A percentile compares a stretch with the other conserved stretches of the same genome.
phyloP scores from a whole-genome alignment of 2,888 invertebrate species.

The Eumacrocentrus americanus region DNA sequence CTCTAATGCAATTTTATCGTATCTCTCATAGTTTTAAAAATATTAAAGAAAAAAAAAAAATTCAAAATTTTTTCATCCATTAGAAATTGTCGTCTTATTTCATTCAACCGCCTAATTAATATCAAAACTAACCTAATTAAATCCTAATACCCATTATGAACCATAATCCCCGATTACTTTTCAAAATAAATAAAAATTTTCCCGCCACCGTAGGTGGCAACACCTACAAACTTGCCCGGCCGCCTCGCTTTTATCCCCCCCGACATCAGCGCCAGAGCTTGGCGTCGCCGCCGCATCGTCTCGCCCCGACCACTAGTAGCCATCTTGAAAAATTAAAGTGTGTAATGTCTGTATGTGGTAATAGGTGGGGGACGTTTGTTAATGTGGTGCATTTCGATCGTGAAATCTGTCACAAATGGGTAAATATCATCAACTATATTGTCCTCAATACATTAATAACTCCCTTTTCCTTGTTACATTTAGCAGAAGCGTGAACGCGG shows the following conservation, averaged over 20 bases:
- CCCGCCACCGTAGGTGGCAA: not conserved
- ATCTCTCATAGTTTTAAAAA: no score
- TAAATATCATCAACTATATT: constrained; percentile 48
- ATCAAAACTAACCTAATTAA: no score
- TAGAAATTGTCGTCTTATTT: no score
- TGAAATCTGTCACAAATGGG: constrained; percentile 58
- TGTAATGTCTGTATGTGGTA: constrained; percentile 61
- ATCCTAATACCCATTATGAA: no score
- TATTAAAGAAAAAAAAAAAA: no score
- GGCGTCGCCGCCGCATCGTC: constrained; percentile 38
- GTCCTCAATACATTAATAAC: constrained; percentile 1
- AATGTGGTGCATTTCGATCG: constrained; percentile 54
- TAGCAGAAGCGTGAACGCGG: constrained; percentile 7
- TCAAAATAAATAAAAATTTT: not conserved
- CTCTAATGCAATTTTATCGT: no score
- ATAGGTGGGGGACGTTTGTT: constrained; percentile 58
- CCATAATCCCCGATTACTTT: no score
- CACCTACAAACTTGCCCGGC: not conserved
- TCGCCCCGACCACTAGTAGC: constrained; percentile 68
- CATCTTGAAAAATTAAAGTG: constrained; percentile 72
- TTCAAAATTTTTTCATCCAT: no score
- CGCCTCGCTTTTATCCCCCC: not conserved
- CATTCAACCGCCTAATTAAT: no score
- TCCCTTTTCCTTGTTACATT: not conserved
- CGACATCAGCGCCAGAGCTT: constrained; percentile 31